Conservation (phyloP, 30 jellyfish, hydroid and myxozoan genomes). For the Turritopsis dohrnii region DNA sequence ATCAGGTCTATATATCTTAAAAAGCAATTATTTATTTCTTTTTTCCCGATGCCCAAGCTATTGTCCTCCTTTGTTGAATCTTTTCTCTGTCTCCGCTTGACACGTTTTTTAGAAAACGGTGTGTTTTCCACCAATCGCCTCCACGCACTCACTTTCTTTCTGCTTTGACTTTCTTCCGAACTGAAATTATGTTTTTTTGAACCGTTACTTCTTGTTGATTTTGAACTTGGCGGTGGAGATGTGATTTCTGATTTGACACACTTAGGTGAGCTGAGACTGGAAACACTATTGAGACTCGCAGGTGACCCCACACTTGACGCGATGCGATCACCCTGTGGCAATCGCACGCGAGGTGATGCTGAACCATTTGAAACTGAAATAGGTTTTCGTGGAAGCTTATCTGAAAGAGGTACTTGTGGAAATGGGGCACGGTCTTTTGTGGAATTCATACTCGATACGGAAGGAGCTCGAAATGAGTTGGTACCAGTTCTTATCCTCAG, state of each 20-base stretch:
- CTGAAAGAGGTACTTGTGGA: neutral
- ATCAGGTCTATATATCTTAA: constrained; percentile 74
- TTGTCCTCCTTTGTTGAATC: constrained; percentile 47
- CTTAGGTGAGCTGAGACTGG: constrained; percentile 36
- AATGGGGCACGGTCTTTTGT: neutral
- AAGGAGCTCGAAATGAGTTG: neutral
- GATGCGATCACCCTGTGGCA: constrained; percentile 22
- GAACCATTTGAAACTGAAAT: neutral
- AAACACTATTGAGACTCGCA: neutral
- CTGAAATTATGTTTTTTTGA: constrained; percentile 3
- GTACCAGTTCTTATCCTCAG: neutral
- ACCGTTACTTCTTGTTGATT: constrained; percentile 14
- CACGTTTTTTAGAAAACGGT: constrained; percentile 14
- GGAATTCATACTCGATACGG: neutral
- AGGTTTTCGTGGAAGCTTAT: neutral
- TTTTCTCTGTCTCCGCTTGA: constrained; percentile 8
- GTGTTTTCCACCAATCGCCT: neutral
- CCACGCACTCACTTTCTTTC: constrained; percentile 9
- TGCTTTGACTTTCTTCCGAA: neutral
- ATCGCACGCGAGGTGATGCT: neutral
- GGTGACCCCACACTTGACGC: constrained; percentile 29
- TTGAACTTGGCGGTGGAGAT: constrained; percentile 4
- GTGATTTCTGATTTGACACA: neutral
- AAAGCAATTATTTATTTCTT: constrained; percentile 60
- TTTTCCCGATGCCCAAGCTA: constrained; percentile 64